Conservation (phyloP, 2,113 vertebrate genomes). For the Chrysemys picta region DNA sequence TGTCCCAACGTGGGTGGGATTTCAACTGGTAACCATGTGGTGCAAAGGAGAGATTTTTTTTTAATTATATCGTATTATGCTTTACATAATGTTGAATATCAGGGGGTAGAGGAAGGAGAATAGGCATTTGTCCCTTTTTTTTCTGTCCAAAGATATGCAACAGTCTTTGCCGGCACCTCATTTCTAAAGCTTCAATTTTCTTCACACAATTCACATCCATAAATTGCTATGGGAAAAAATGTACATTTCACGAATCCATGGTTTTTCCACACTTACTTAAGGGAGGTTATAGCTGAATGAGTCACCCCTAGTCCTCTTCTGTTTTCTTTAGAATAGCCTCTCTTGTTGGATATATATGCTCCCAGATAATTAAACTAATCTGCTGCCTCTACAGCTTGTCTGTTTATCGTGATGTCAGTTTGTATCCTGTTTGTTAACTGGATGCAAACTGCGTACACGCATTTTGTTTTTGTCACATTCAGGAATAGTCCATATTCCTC, state of each 20-base stretch:
- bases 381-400: background rate
- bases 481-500: background rate
- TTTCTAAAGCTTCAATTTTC: background rate
- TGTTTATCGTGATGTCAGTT: background rate
- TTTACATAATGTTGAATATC: background rate
- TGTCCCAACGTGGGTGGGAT: too few relatives aligned
- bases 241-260: background rate
- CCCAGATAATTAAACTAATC: background rate
- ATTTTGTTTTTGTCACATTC: background rate
- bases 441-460: too few relatives aligned
- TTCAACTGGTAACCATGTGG: too few relatives aligned
- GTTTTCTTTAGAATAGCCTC: background rate
- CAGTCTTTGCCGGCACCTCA: background rate
- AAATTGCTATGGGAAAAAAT: background rate
- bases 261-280: background rate
- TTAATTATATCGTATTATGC: too few relatives aligned
- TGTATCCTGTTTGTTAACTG: background rate
- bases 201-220: background rate
- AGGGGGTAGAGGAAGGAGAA: background rate
- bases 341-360: background rate
- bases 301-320: background rate
- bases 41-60: background rate
- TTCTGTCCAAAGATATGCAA: background rate
- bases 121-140: background rate
- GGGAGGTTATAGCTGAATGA: background rate